Evolutionary conservation across 1,140 invertebrate species (phyloP), one percentile per base, ranked within the genome.

Genomic region (Bradynema listronoti): DNA sequence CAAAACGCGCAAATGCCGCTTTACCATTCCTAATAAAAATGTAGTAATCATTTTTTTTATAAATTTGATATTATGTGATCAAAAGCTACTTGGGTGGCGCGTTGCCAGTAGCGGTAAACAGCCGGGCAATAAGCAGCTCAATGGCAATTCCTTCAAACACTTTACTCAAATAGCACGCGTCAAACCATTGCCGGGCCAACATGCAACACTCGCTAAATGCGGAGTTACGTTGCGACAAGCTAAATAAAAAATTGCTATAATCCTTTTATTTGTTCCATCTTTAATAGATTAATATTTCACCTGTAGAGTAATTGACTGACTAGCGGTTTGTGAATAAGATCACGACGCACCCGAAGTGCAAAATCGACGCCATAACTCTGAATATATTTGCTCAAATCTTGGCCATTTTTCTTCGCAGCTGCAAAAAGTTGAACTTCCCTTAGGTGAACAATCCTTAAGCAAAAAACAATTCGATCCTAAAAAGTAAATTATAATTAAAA

Each of bases 121-220:
- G 3, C 9, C 34, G 16, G 5, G 47, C 47, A 3, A 50, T 32
- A 5, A 50, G 16, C 27, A 50, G 27, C 34, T 50, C 47, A 30
- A 50, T 2, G 27, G 47, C 47, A 3, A 50, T 25, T 25, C 47
- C 47, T 24, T 50, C 47, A 29, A 50, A 19, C 27, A 50, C 34
- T 24, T 50, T 50, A n/a, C 47, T 50, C 4, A 50, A 5, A 50
- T 30, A 50, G n/a, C 34, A 30, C 16, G n/a, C 16, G 34, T 32
- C 47, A 50, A 50, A n/a, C 47, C 47, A 50, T 24, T 50, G 29
- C 3, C 47, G 47, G n/a, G 34, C 19, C 3, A 50, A 32, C 47
- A 30, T 19, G n/a, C 47, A 50, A 5, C 27, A 30, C 27, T 50
- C 47, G 19, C 27, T 19, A 29, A 50, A 50, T 5, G 27, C 3